Base-by-base conservation (phyloP, 2,888 invertebrate genomes). In the Hirtodrosophila histrioides region DNA sequence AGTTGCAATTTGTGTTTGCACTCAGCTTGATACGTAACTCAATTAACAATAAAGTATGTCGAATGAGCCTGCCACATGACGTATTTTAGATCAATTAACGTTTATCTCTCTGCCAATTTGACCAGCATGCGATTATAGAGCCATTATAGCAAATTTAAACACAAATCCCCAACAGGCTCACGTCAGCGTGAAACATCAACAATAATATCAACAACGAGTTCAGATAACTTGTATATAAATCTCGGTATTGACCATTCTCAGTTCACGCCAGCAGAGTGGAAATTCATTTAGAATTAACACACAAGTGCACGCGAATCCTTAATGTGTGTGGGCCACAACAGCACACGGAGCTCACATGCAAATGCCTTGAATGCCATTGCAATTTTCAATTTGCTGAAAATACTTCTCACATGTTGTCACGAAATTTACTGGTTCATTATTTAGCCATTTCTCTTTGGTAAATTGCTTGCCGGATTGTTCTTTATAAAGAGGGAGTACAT, bases 401-500 rank as follows among this genome's bases (percentile, higher is more conserved):
- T 49, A 62, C 58, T 60, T 55, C 55, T 56, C 58, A 67, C 66
- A 69, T 71, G 66, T 63, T 62, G 67, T 56, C 68, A 68, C 72
- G 56, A 63, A 58, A 51, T 54, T 29, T 46, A n/a, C 33, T 23
- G 76, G 31, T 77, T 76, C 67, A 86, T 88, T 88, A 72, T 83
- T 64, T 64, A 40, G 33, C 43, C 66, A 62, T 79, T 72, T 50
- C 43, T 56, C 46, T 12, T 41, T 50, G 53, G 43, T 12, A 23
- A 49, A 44, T 23, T 41, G n/a, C 50, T 45, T 64, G 43, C 64
- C 23, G 45, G 41, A 51, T 67, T 62, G 31, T 50, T 8, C 29
- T 43, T 55, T 29, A 48, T 40, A 24, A 10, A 11, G 10, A 40
- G 2, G 40, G 33, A 29, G 27, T 41, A 54, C 12, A 39, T 37